Base-by-base conservation (phyloP, 1,140 invertebrate genomes). In the Euura lappo region DNA sequence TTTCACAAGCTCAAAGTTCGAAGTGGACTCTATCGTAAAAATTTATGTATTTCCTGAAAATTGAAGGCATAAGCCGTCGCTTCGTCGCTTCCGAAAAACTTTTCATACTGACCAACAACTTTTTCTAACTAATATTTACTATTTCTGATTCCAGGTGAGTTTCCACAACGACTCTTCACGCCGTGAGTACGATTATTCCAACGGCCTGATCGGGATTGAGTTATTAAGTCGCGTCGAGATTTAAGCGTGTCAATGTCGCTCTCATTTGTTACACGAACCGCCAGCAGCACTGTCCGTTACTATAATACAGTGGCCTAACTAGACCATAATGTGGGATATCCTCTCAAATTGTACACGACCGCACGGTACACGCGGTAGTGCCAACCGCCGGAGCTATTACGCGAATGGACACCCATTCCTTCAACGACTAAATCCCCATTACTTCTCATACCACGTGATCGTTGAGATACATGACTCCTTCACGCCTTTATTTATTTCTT, bases 301-400 rank as follows among this genome's bases (percentile, higher is more conserved):
- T 60, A 6, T 60, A 60, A 60, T 60, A 60, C 13, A 60, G 8
- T 60, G 8, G 51, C 51, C 8, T 60, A 60, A 60, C 51, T 60
- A n/a, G 51, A 60, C 51, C 51, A 60, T 6, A 60, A 60, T 60
- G 51, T 60, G 51, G 51, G 51, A 60, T 60, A 60, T 60, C 51
- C 51, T 60, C 51, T 60, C 51, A 60, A 60, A 60, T 60, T 60
- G 51, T 60, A 60, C 51, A 60, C 51, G 51, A 60, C 51, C 51
- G 51, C 51, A 60, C 51, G 51, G 8, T 60, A 60, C 51, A n/a
- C 51, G 51, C 13, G 51, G 3, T 60, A n/a, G 51, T 60, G 6
- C 51, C 51, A 60, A 60, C 51, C 51, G 51, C 10, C 51, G 51
- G 51, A 60, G 13, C 51, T 60, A 60, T 60, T 60, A 60, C 51